phyloP scores from a whole-genome alignment of 1,140 invertebrate genomes.

The Lanistes nyassanus region DNA sequence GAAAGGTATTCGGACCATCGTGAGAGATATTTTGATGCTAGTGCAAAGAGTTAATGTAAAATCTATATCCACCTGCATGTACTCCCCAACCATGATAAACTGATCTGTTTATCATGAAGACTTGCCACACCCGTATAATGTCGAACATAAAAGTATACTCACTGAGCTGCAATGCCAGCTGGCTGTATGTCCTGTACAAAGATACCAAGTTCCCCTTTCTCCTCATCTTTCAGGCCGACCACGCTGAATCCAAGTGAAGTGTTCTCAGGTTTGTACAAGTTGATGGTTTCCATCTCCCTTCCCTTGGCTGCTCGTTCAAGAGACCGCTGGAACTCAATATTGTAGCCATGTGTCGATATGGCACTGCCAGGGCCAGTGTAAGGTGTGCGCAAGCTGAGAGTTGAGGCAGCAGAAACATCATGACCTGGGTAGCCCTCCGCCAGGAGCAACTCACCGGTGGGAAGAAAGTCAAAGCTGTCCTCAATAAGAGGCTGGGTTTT shows the following conservation, averaged over 20 bases:
- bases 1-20: too few relatives aligned
- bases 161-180: constrained; percentile 79
- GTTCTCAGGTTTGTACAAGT: constrained; percentile 79
- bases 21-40: too few relatives aligned
- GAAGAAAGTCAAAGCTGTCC: constrained; percentile 55
- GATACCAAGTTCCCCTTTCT: constrained; percentile 78
- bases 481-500: constrained; percentile 45
- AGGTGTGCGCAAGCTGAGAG: constrained; percentile 29
- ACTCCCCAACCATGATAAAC: too few relatives aligned
- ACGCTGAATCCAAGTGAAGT: constrained; percentile 82
- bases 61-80: too few relatives aligned
- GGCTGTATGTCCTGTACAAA: constrained; percentile 83
- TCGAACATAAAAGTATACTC: constrained; percentile 44
- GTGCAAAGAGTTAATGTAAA: too few relatives aligned
- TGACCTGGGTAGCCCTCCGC: constrained; percentile 33
- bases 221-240: constrained; percentile 77
- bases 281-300: constrained; percentile 71
- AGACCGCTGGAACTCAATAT: constrained; percentile 73
- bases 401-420: constrained; percentile 39
- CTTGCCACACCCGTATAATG: neutral
- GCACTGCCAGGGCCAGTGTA: constrained; percentile 36
- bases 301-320: constrained; percentile 73
- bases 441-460: constrained; percentile 51
- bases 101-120: too few relatives aligned
- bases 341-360: constrained; percentile 46